Evolutionary conservation across 2,888 invertebrate genomes (phyloP).

Genomic region (Heteropelma amictum): DNA sequence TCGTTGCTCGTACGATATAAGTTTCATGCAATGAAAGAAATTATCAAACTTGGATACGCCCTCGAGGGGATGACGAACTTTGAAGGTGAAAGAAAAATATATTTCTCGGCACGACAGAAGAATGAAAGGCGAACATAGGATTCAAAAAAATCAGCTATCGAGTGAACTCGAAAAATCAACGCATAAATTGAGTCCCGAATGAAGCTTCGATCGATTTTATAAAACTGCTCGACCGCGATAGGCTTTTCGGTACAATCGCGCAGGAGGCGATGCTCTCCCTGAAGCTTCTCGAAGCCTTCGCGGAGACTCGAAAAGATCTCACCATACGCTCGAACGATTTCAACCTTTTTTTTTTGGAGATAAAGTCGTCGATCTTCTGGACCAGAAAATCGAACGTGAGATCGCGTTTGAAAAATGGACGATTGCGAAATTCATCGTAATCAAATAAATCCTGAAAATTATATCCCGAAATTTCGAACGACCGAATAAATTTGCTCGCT

Average conservation of each 20-base stretch:
- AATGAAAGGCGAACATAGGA: background rate
- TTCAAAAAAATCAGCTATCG: conserved; percentile 15
- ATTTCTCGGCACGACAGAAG: background rate
- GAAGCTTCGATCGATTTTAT: conserved; percentile 6
- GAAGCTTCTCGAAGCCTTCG: conserved; percentile 23
- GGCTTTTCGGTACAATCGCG: conserved; percentile 40
- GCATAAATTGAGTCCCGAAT: too few species aligned
- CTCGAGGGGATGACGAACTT: too few species aligned
- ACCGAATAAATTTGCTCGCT: too few species aligned
- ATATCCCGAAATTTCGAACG: too few species aligned
- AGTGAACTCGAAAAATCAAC: conserved; percentile 25
- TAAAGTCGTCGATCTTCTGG: background rate
- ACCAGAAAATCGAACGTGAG: conserved; percentile 66
- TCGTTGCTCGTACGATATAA: too few species aligned
- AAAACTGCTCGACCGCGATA: conserved; percentile 46
- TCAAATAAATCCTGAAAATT: too few species aligned
- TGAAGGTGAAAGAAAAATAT: background rate
- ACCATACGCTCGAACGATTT: background rate
- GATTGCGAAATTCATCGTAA: too few species aligned
- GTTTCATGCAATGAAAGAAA: too few species aligned
- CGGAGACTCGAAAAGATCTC: conserved; percentile 26
- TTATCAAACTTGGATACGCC: too few species aligned
- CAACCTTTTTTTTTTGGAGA: background rate
- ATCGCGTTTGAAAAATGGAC: too few species aligned
- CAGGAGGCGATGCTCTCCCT: conserved; percentile 1